Conservation (phyloP, 2,113 vertebrate species). For the Condylura cristata region DNA sequence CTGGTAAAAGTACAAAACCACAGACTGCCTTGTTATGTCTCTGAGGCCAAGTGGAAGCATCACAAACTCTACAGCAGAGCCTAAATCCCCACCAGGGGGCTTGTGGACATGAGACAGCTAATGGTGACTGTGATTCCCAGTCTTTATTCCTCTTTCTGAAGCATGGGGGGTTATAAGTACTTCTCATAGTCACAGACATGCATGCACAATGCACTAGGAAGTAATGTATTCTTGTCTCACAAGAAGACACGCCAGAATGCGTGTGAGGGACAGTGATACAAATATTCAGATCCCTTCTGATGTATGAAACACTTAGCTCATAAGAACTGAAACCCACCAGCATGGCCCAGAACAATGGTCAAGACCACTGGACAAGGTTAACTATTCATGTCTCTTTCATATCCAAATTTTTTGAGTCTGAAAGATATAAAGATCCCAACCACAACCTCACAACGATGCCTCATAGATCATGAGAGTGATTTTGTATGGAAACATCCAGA, state of each 20-base stretch:
- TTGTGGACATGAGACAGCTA: neutral
- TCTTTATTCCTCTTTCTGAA: neutral
- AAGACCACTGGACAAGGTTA: neutral
- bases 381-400: neutral
- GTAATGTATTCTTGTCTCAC: neutral
- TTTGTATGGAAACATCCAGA: conserved; percentile 34
- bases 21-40: neutral
- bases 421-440: neutral
- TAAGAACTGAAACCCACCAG: neutral
- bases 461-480: neutral
- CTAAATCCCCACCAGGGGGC: neutral
- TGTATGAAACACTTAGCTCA: neutral
- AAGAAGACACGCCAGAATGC: neutral
- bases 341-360: neutral
- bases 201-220: neutral
- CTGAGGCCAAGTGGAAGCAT: neutral
- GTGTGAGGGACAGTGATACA: neutral
- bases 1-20: neutral
- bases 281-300: neutral
- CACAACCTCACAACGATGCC: neutral
- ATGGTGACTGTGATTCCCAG: neutral
- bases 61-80: neutral
- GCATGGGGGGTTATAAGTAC: neutral
- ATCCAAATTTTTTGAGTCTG: neutral
- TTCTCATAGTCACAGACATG: neutral